Evolutionary conservation across 2,888 invertebrate genomes (phyloP), one percentile per base, ranked within the genome.

Genomic region (Acanthacorydalis orientalis): DNA sequence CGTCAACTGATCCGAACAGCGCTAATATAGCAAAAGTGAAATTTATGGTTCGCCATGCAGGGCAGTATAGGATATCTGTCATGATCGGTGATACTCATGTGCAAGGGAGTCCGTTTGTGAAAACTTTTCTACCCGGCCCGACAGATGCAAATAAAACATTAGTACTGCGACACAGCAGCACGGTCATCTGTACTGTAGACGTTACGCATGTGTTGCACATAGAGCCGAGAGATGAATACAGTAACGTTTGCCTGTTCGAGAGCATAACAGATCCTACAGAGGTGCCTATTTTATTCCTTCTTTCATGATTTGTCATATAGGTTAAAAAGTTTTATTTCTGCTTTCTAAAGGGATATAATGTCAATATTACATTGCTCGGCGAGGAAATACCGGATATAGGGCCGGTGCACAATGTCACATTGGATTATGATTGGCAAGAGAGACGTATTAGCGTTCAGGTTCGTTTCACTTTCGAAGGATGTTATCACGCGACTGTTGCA

Each of bases 211-310:
- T 77, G 47, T 73, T 93, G 62, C 80, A 81, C 62, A 78, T 93
- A 59, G 90, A 90, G 61, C 91, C 92, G n/a, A 73, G 91, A 50
- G 93, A 93, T 69, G 83, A 84, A 62, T 91, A 83, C 66, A 87
- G 88, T 60, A 93, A 93, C 65, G 70, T 80, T n/a, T 87, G 87
- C 57, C 62, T 69, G 53, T 80, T 78, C 57, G 69, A 71, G 32
- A 66, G 72, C 41, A 69, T 67, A 35, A 75, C 75, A 51, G 70
- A 77, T 59, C 80, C 80, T 1, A 72, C 77, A 1, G 68, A 75
- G 58, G 78, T 71, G 55, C 47, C 50, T 32, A 39, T 35, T 33
- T 35, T 16, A 4, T 38, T 31, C 44, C 23, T 23, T 23, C 3
- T 23, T 23, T 23, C 23, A 23, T 23, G 23, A 23, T 23, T 15